Evolutionary conservation across 2,888 invertebrate species (phyloP), one percentile per base, ranked within the genome.

Genomic region (Cephonodes hylas): DNA sequence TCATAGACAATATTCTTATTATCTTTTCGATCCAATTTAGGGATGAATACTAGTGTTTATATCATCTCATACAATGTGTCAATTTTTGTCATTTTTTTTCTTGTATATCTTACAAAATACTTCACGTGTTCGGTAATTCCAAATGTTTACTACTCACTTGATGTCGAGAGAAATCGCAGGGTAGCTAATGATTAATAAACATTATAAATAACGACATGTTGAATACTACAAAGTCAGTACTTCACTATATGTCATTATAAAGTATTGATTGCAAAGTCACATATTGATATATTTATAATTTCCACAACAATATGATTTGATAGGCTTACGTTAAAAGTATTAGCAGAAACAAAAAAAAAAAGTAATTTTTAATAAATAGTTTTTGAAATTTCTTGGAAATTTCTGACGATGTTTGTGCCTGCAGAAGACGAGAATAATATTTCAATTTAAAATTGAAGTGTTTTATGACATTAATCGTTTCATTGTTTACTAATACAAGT

Each of bases 1-100:
- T 87, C 83, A 86, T 88, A 89, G 86, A 87, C 80, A 88, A 86
- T 89, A 86, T 72, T 31, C 18, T 53, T 53, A 31, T 53, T 72
- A 84, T 86, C 85, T 85, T 86, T 90, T 86, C 73, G 79, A 88
- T 81, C 76, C 76, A 73, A 81, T 89, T 88, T 88, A 85, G 83
- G 83, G 86, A 85, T 84, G 83, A 83, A 67, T 70, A 66, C n/a
- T 38, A 38, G 38, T n/a, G n/a, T 66, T 77, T 72, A 65, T 75
- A 80, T 81, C 81, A 75, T 85, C 83, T 83, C 79, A 76, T 65
- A 77, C 73, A 75, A 66, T 74, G 90, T 74, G 90, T 91, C 89
- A 90, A 91, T 90, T 91, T 84, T 67, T 76, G 80, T 25, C 15
- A 58, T 42, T 61, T 58, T 34, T 61, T 34, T 46, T 58, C 57